Conservation (phyloP, 2,113 vertebrate genomes). For the Pteropus alecto region DNA sequence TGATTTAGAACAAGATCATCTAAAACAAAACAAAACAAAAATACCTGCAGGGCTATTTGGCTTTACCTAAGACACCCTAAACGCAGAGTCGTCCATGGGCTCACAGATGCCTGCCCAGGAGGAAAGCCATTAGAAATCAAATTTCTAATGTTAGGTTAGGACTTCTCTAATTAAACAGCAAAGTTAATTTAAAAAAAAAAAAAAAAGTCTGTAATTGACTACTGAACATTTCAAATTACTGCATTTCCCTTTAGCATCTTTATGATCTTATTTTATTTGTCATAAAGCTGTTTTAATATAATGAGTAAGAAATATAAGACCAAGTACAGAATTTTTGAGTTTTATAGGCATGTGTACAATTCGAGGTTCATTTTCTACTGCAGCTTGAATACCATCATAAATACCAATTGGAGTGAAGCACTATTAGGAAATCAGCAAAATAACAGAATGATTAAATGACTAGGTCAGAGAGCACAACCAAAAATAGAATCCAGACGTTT, state of each 20-base stretch:
- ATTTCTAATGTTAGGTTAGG: background rate
- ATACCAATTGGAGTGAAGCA: background rate
- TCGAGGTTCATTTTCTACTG: background rate
- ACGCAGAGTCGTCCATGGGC: constrained; percentile 44
- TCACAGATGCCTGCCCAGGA: constrained; percentile 40
- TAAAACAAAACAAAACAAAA: constrained; percentile 59
- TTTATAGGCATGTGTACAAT: background rate
- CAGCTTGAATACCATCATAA: background rate
- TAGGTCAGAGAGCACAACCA: constrained; percentile 22
- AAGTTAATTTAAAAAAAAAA: constrained; percentile 8
- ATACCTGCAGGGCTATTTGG: constrained; percentile 31
- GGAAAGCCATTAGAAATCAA: constrained; percentile 2
- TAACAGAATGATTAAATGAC: constrained; percentile 21
- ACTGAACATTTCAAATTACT: background rate
- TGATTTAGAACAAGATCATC: constrained; percentile 69
- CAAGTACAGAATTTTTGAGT: background rate
- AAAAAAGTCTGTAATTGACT: background rate
- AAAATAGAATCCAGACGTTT: constrained; percentile 14
- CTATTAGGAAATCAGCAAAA: background rate
- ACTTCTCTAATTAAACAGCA: constrained; percentile 22
- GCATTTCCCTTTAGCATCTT: constrained; percentile 10
- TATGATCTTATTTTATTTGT: constrained; percentile 54
- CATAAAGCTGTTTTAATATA: constrained; percentile 70
- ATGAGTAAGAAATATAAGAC: constrained; percentile 32
- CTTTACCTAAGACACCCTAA: constrained; percentile 63